Evolutionary conservation across 2,888 invertebrate species (phyloP).

Genomic region (Leucoptera coffeella): DNA sequence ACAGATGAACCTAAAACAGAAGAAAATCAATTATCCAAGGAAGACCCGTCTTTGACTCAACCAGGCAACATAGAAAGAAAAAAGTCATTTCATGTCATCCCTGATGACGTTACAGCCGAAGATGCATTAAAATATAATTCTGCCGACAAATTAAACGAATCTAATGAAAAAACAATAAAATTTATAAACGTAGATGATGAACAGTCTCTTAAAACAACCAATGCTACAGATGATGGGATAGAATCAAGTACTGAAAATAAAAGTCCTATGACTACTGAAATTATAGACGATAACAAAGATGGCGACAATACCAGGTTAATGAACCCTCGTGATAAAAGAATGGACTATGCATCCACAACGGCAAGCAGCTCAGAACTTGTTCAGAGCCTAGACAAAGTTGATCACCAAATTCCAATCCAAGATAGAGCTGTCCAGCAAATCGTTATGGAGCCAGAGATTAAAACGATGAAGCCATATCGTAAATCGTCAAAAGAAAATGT

Average conservation of each 20-base stretch:
- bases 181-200: slow-evolving; percentile 25
- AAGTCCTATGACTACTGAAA: too few species aligned
- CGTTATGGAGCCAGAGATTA: too few species aligned
- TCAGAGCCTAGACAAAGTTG: slow-evolving; percentile 20
- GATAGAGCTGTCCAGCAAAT: slow-evolving; percentile 29
- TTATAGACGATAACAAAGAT: slow-evolving; percentile 15
- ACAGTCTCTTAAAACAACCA: slow-evolving; percentile 12
- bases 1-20: too few species aligned
- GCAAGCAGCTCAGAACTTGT: slow-evolving; percentile 21
- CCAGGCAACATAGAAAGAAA: slow-evolving; percentile 24
- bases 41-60: slow-evolving; percentile 10
- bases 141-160: too few species aligned
- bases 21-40: slow-evolving; percentile 7
- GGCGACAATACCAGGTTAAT: slow-evolving; percentile 12
- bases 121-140: too few species aligned
- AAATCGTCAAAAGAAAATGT: slow-evolving; percentile 30
- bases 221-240: slow-evolving; percentile 13
- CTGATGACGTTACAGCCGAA: slow-evolving; percentile 24
- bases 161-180: too few species aligned
- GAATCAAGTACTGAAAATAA: slow-evolving; percentile 7
- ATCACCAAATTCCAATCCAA: slow-evolving; percentile 13
- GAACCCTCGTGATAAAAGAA: slow-evolving; percentile 19
- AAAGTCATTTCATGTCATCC: slow-evolving; percentile 37
- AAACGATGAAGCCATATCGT: too few species aligned
- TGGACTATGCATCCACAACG: slow-evolving; percentile 20